phyloP scores from a whole-genome alignment of 2,888 invertebrate genomes.

The Nephrocerus scutellatus region DNA sequence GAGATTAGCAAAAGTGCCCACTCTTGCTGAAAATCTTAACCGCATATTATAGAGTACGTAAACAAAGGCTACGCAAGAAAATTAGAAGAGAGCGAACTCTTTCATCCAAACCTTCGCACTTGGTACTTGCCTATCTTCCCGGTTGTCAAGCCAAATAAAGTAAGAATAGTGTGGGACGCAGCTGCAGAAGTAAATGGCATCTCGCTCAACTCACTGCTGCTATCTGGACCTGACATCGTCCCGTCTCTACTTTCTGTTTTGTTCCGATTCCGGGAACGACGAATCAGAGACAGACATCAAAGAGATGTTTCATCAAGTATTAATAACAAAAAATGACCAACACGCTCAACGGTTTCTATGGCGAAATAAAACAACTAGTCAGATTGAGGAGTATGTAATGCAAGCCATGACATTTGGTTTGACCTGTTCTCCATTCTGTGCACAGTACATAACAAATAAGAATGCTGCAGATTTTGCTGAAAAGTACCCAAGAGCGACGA shows the following conservation, averaged over 20 bases:
- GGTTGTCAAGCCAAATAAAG: conserved; percentile 28
- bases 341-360: conserved; percentile 30
- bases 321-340: conserved; percentile 26
- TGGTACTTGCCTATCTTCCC: conserved; percentile 33
- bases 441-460: conserved; percentile 21
- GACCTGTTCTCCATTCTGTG: conserved; percentile 18
- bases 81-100: no score
- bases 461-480: no score
- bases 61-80: conserved; percentile 22
- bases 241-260: conserved; percentile 34
- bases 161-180: conserved; percentile 35
- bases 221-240: conserved; percentile 35
- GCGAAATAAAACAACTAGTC: conserved; percentile 19
- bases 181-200: conserved; percentile 28
- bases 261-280: conserved; percentile 36
- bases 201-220: conserved; percentile 30
- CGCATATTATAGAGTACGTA: conserved; percentile 19
- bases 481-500: no score
- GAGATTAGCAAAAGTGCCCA: no score
- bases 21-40: no score
- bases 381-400: conserved; percentile 19
- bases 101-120: no score
- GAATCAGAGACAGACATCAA: conserved; percentile 31
- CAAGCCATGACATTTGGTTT: conserved; percentile 22
- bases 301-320: conserved; percentile 27